Evolutionary conservation across 2,888 invertebrate species (phyloP).

Genomic region (Unio pictorum): DNA sequence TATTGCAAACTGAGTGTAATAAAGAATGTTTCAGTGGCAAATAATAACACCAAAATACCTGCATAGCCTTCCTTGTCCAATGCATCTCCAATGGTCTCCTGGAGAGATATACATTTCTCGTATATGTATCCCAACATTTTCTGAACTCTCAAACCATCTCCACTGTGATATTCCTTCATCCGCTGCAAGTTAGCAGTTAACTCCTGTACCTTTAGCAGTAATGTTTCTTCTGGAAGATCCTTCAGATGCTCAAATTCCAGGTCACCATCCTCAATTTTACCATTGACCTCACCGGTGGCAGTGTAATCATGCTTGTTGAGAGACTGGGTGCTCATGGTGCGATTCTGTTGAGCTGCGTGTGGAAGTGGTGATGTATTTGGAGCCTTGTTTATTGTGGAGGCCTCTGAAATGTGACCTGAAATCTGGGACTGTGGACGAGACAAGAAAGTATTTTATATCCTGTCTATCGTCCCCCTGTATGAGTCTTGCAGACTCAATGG

Average conservation of each 20-base stretch:
- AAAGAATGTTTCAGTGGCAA: too few relatives aligned
- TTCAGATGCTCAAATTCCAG: constrained; percentile 22
- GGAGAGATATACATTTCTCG: constrained; percentile 51
- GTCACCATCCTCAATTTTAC: constrained; percentile 2
- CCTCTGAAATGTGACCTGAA: neutral
- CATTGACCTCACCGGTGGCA: constrained; percentile 5
- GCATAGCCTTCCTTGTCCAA: constrained; percentile 57
- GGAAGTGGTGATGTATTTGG: constrained; percentile 1
- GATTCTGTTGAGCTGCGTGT: constrained; percentile 13
- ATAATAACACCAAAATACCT: constrained; percentile 29
- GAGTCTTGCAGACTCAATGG: constrained; percentile 58
- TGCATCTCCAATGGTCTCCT: constrained; percentile 49
- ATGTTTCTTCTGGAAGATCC: constrained; percentile 47
- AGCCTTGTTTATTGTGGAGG: neutral
- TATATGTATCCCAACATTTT: constrained; percentile 61
- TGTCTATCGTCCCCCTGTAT: constrained; percentile 20
- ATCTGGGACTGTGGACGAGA: neutral
- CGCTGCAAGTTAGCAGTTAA: constrained; percentile 51
- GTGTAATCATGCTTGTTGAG: constrained; percentile 23
- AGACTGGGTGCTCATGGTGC: constrained; percentile 16
- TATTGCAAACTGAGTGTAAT: too few relatives aligned
- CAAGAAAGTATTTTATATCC: constrained; percentile 1
- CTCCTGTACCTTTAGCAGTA: constrained; percentile 43
- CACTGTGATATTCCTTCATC: constrained; percentile 58
- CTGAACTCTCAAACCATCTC: constrained; percentile 57